Evolutionary conservation across 2,888 invertebrate species (phyloP), one percentile per base, ranked within the genome.

Genomic region (Neuroscelio doddi): DNA sequence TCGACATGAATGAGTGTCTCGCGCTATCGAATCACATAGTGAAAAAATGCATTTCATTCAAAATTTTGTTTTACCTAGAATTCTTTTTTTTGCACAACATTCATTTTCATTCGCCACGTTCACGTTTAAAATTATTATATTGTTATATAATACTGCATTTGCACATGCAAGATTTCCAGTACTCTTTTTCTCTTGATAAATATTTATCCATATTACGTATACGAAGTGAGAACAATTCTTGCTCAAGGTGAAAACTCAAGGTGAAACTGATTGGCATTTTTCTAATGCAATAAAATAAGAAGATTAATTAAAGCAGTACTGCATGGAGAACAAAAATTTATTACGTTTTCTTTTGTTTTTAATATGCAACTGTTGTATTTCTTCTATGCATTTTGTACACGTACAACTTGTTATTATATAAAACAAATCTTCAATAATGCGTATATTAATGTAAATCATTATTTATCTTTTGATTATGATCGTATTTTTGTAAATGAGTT

Each of bases 1-100:
- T 74, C 72, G 68, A 70, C 69, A 69, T 70, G 69, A 72, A 72
- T 71, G 66, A 68, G 71, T 65, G 53, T 72, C 61, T 61, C 61
- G 38, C 44, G 21, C 46, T 16, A 39, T 52, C 44, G 29, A 10
- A 50, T 58, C 51, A 52, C 46, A 44, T 67, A 66, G 49, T 32
- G 17, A 30, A n/a, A n/a, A n/a, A n/a, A 10, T 45, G 52, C 51
- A 61, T 64, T 68, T 70, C 69, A 73, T 70, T 68, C 70, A 71
- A 70, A 70, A 70, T 69, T 67, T 34, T 39, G 38, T 61, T 68
- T 64, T 52, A 56, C 30, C 36, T 62, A 41, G 53, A 53, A 34
- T 61, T 38, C 8, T 52, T 52, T 57, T 53, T 4, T 26, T 58
- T 51, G 50, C 45, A 56, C 46, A 38, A 59, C 58, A 51, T 62